Base-by-base conservation (phyloP, 2,113 vertebrate species). In the Ondatra zibethicus region DNA sequence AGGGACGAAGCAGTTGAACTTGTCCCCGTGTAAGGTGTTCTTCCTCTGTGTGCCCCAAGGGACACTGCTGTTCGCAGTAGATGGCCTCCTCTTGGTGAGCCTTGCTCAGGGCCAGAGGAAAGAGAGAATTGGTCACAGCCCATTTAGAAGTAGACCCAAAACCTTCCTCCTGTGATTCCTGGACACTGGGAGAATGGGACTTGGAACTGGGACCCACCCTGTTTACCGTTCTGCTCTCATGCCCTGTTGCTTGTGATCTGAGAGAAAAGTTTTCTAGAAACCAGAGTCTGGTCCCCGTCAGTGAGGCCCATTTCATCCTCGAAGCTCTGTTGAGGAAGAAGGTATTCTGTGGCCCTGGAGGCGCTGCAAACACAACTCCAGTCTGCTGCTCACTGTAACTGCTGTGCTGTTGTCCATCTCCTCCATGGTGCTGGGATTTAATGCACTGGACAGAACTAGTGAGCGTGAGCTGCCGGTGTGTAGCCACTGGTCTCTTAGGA, bases 241-340 rank as follows among this genome's bases (percentile, higher is more conserved):
- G 23, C 5, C 29, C 82, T 50, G 63, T 75, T 6, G 33, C 66
- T 92, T 92, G 70, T 65, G 45, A 42, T 73, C 65, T 68, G 77
- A n/a, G 75, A 93, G 63, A 86, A 25, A 61, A 93, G 42, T 82
- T 82, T 50, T 80, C 52, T 89, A 61, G 36, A 66, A 85, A 25
- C 58, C 61, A 29, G 58, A 86, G 23, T 33, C 45, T 2, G 68
- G 68, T 50, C 14, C 13, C 0, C 8, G 25, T 9, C 42, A 31
- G 19, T 31, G 29, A 25, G 31, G 52, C 7, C 47, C 36, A 70
- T 36, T 47, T 42, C 23, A 7, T 52, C 39, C 55, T 81, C 33
- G 17, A 47, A 42, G 25, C 8, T 8, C n/a, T 10, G n/a, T 58
- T 65, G 50, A 91, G 70, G 42, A 95, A 42, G 47, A 77, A 85